These are phyloP conservation scores for Sphaeramia orbicularis DNA, from an alignment of 2,797 vertebrate genomes.

Conservation along the genomic window DNA sequence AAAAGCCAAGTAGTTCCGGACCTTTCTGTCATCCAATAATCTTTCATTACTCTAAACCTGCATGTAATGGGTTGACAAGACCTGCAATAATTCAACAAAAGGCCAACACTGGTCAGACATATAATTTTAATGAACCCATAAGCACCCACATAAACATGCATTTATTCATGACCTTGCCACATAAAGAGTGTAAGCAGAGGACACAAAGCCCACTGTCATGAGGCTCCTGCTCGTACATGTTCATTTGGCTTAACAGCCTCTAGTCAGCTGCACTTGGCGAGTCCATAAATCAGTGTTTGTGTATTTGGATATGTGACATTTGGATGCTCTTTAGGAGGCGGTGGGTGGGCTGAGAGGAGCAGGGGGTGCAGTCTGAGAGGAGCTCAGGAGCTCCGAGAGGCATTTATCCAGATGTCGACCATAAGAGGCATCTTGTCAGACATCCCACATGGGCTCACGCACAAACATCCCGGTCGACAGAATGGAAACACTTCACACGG, in stretches of 20 bases:
- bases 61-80: background rate
- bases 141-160: background rate
- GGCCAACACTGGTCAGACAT: background rate
- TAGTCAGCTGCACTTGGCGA: constrained; percentile 27
- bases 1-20: no score
- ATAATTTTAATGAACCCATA: background rate
- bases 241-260: constrained; percentile 28
- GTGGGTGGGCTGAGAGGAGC: constrained; percentile 46
- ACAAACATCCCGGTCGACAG: constrained; percentile 39
- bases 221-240: constrained; percentile 9
- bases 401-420: constrained; percentile 72
- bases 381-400: constrained; percentile 54
- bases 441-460: background rate
- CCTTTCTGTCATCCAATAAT: no score
- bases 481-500: constrained; percentile 28
- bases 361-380: constrained; percentile 33
- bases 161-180: constrained; percentile 18
- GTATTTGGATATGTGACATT: constrained; percentile 72
- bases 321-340: constrained; percentile 74
- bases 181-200: constrained; percentile 2
- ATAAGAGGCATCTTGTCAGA: constrained; percentile 65
- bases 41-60: background rate
- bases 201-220: background rate
- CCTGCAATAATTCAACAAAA: background rate
- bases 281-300: constrained; percentile 64